These are phyloP conservation scores for Cyprinella venusta DNA, from an alignment of 2,797 vertebrate species.

Conservation along the genomic window DNA sequence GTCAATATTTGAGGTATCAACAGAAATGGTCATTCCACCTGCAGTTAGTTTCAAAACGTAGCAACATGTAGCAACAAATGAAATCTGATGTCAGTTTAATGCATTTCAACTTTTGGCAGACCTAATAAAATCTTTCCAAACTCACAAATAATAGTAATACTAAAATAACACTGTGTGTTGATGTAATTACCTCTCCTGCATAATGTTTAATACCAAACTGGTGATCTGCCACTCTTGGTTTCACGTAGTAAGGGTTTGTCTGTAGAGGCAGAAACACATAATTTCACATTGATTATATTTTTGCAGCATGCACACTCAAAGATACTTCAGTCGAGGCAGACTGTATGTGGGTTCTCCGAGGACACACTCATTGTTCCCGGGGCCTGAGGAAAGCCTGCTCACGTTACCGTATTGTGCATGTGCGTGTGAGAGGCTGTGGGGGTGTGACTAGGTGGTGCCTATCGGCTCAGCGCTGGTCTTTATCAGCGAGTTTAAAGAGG, in stretches of 20 bases:
- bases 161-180: not conserved
- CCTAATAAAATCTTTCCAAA: constrained; percentile 24
- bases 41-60: not conserved
- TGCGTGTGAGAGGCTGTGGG: constrained; percentile 51
- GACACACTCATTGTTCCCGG: constrained; percentile 64
- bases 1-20: not conserved
- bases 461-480: constrained; percentile 28
- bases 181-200: constrained; percentile 87
- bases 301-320: constrained; percentile 9
- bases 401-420: constrained; percentile 70
- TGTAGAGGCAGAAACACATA: constrained; percentile 67
- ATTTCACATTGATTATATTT: not conserved
- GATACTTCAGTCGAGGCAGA: constrained; percentile 56
- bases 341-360: constrained; percentile 60
- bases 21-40: not conserved
- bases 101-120: constrained; percentile 17
- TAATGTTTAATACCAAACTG: constrained; percentile 96
- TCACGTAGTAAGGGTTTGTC: constrained; percentile 90
- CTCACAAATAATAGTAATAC: not conserved
- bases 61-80: not conserved
- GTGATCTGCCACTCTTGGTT: constrained; percentile 89
- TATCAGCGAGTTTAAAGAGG: constrained; percentile 36
- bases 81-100: constrained; percentile 11
- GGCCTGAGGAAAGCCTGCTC: constrained; percentile 66
- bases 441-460: constrained; percentile 48